Evolutionary conservation across 2,797 vertebrate genomes (phyloP).

Genomic region (Decapterus maruadsi): DNA sequence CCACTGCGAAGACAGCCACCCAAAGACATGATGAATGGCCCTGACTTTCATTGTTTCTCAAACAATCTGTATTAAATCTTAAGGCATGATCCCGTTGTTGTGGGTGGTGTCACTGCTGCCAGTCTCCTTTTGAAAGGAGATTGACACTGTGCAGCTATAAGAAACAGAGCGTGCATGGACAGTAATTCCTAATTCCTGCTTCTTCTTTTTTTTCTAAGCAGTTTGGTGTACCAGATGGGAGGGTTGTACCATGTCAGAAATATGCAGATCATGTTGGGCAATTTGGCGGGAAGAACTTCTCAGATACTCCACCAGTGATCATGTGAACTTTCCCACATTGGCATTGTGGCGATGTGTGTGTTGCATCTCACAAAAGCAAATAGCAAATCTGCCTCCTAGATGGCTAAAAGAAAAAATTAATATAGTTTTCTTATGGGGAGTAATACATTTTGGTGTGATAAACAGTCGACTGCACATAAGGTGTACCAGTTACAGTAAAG

Average conservation of each 20-base stretch:
- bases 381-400: slow-evolving; percentile 34
- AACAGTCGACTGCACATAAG: background rate
- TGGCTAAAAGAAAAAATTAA: slow-evolving; percentile 2
- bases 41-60: slow-evolving; percentile 60
- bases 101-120: slow-evolving; percentile 34
- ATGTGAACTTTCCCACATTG: slow-evolving; percentile 40
- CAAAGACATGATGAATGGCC: slow-evolving; percentile 70
- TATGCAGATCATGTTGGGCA: slow-evolving; percentile 35
- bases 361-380: slow-evolving; percentile 34
- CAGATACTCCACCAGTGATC: slow-evolving; percentile 40
- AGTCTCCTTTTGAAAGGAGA: slow-evolving; percentile 35
- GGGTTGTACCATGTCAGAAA: slow-evolving; percentile 40
- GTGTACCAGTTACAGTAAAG: background rate
- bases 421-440: background rate
- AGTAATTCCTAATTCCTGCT: background rate
- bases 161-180: slow-evolving; percentile 7
- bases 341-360: slow-evolving; percentile 29
- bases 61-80: slow-evolving; percentile 61
- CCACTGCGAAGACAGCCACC: slow-evolving; percentile 70
- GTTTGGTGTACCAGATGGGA: slow-evolving; percentile 51
- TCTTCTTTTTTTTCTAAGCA: slow-evolving; percentile 16
- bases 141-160: slow-evolving; percentile 19
- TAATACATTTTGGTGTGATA: slow-evolving; percentile 9
- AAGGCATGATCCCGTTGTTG: slow-evolving; percentile 45
- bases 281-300: slow-evolving; percentile 39